Conservation (phyloP, 2,888 invertebrate genomes). For the Hesperia comma region DNA sequence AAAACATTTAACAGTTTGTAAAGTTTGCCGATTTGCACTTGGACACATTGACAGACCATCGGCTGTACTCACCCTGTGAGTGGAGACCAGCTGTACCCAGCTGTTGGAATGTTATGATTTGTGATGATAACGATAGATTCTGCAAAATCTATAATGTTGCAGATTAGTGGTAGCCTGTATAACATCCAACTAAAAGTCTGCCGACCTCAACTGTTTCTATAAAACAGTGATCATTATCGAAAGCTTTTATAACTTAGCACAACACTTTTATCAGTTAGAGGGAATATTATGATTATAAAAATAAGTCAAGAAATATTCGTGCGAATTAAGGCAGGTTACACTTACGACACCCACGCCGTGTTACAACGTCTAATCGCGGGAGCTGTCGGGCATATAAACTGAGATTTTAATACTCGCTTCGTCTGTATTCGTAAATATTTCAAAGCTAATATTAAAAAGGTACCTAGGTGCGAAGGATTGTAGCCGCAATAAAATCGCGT, state of each 20-base stretch:
- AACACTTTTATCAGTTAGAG: neutral
- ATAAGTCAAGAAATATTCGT: neutral
- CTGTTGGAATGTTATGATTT: no score
- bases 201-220: no score
- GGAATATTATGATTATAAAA: conserved; percentile 1
- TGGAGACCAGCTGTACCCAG: no score
- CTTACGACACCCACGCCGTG: conserved; percentile 52
- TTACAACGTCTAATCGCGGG: conserved; percentile 28
- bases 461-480: conserved; percentile 33
- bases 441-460: conserved; percentile 31
- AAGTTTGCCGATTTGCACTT: no score
- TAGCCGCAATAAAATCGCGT: conserved; percentile 26
- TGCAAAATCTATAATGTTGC: no score
- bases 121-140: no score
- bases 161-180: no score
- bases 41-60: no score
- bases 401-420: conserved; percentile 57
- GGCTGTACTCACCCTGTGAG: no score
- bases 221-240: no score
- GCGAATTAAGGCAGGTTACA: conserved; percentile 20
- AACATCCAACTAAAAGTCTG: no score
- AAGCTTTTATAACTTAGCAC: neutral
- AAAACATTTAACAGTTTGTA: no score
- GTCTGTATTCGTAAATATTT: conserved; percentile 43
- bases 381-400: conserved; percentile 63